Conservation (phyloP, 2,888 invertebrate species). For the Parnassius orleans region DNA sequence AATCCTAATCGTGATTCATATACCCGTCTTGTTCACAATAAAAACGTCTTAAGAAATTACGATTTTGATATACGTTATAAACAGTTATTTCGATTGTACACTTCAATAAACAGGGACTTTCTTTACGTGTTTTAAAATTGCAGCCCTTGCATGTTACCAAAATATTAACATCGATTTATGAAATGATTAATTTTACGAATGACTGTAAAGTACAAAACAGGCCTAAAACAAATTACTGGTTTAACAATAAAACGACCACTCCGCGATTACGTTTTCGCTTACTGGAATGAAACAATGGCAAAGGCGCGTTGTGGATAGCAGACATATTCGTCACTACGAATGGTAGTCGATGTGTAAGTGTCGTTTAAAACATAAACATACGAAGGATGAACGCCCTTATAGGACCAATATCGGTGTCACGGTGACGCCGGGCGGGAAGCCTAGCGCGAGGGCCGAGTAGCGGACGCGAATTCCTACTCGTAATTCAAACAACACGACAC, state of each 20-base stretch:
- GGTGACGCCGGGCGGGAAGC: slow-evolving; percentile 49
- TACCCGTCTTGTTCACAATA: slow-evolving; percentile 4
- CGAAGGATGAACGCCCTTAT: slow-evolving; percentile 55
- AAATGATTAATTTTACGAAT: not conserved
- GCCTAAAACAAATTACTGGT: slow-evolving; percentile 21
- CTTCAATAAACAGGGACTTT: slow-evolving; percentile 25
- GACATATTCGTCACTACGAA: slow-evolving; percentile 66
- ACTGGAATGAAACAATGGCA: slow-evolving; percentile 73
- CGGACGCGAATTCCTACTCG: slow-evolving; percentile 79
- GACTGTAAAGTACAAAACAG: too few relatives aligned
- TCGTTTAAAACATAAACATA: slow-evolving; percentile 38
- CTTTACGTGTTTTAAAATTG: slow-evolving; percentile 39
- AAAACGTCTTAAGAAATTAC: slow-evolving; percentile 6
- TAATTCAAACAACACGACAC: slow-evolving; percentile 66
- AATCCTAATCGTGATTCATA: slow-evolving; percentile 28
- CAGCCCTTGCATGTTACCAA: slow-evolving; percentile 38
- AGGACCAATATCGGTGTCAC: slow-evolving; percentile 71
- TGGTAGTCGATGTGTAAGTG: slow-evolving; percentile 52
- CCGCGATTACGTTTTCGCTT: slow-evolving; percentile 60
- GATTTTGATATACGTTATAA: not conserved
- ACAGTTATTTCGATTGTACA: not conserved
- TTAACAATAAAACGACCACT: slow-evolving; percentile 58
- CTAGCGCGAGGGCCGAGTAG: slow-evolving; percentile 66
- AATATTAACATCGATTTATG: slow-evolving; percentile 40
- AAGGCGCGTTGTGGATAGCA: slow-evolving; percentile 57